Base-by-base conservation (phyloP, 2,797 vertebrate genomes). In the Cirrhinus molitorella region DNA sequence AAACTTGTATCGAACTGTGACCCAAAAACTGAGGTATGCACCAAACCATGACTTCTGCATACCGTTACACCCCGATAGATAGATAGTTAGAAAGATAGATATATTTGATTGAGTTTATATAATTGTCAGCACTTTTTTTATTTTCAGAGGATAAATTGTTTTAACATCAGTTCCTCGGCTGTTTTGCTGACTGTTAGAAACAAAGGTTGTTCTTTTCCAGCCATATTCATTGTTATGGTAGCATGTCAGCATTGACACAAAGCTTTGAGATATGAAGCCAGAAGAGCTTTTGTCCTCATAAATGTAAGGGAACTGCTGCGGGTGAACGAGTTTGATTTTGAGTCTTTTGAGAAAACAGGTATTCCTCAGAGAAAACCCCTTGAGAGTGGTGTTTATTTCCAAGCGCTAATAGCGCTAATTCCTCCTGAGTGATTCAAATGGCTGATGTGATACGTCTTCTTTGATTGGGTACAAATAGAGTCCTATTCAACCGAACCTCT, bases 361-460 rank as follows among this genome's bases (percentile, higher is more conserved):
- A 34, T 77, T 88, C 83, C 68, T 61, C 31, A 25, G 23, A 72
- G 85, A 83, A 73, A 61, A 10, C 1, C 12, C 19, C 25, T 34
- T 65, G 85, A 86, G 72, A 55, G 23, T 1, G 79, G 75, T 63
- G 76, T 74, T 88, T 87, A 76, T 86, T 87, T 87, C 66, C 78
- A 88, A 86, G 80, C 47, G 23, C 59, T 71, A 72, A 76, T 81
- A 85, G 83, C 61, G 17, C 66, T 72, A 75, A 83, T 86, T 76
- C 74, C 65, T 89, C 73, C 40, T 31, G 66, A 85, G 79, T 23
- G 40, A 79, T 83, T 85, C 78, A 77, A 74, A 73, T 47, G 83
- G 53, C 68, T 51, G 55, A 14, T 73, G 77, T 57, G 76, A 80
- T 77, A 83, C 45, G 57, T 23, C 57, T 55, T 83, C 65, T 74